phyloP scores from a whole-genome alignment of 1,140 invertebrate genomes.

The Monomorium pharaonis region DNA sequence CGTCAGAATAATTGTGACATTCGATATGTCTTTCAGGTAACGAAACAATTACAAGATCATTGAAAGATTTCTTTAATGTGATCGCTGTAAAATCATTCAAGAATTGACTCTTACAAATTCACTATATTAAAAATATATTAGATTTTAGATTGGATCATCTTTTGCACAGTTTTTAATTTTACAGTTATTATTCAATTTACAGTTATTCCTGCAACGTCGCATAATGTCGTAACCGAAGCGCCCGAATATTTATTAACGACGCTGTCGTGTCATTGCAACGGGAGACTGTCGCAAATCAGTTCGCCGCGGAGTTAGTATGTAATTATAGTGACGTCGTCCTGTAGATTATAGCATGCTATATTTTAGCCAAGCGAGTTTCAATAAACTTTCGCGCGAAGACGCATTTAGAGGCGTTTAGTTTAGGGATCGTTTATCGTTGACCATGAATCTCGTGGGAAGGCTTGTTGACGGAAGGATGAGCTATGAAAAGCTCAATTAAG shows the following conservation, averaged over 20 bases:
- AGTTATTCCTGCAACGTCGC: neutral
- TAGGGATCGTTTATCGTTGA: neutral
- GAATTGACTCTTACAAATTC: neutral
- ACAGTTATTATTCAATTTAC: too few relatives aligned
- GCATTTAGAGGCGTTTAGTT: neutral
- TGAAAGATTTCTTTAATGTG: neutral
- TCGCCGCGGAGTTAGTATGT: neutral
- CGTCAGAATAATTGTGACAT: neutral
- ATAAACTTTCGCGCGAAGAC: slow-evolving; percentile 2
- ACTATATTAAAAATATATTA: neutral
- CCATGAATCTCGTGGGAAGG: neutral
- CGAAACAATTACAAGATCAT: slow-evolving; percentile 1
- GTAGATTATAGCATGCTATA: slow-evolving; percentile 25
- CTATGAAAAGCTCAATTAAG: neutral
- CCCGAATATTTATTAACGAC: neutral
- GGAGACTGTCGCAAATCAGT: neutral
- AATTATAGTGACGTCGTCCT: slow-evolving; percentile 19
- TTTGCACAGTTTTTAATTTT: slow-evolving; percentile 8
- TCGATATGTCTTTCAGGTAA: neutral
- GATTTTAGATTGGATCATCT: neutral
- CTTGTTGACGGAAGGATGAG: neutral
- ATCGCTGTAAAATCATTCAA: slow-evolving; percentile 7
- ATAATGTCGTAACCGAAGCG: neutral
- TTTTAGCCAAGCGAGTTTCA: slow-evolving; percentile 23
- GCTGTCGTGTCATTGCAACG: neutral